Evolutionary conservation across 2,113 vertebrate species (phyloP), one percentile per base, ranked within the genome.

Genomic region (Lethenteron reissneri): DNA sequence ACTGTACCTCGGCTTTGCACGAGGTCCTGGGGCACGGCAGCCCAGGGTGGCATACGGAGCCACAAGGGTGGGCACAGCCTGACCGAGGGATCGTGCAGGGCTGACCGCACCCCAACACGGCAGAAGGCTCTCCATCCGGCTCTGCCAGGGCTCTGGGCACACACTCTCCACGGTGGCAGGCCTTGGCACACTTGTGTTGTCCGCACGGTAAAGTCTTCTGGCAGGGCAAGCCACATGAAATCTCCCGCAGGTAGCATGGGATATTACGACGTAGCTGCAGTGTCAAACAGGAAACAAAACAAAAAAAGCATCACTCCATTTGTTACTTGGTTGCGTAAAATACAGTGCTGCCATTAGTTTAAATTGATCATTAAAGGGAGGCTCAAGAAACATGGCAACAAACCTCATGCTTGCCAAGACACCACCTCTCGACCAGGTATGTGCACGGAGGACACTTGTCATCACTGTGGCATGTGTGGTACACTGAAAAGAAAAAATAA

Each of bases 381-480:
- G 15, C 62, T 19, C 62, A 68, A 68, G 19, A 19, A 9, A 56
- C 59, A 60, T 4, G 58, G 57, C 1, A 17, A 77, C 83, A 87
- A 85, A 97, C 94, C 84, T 99, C 94, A 12, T 99, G 94, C 71
- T 88, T 90, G 72, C 94, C 94, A 90, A 96, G 96, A 79, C 94
- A 99, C 94, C 90, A 99, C 70, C 95, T 97, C 80, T 95, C 85
- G 73, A 84, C 92, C 59, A 99, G 88, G 76, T 91, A 89, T 7
- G 94, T 97, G 82, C 94, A 99, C 2, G 94, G 94, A 8, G 94
- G 92, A 75, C 94, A 99, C 75, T 84, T 92, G 74, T 97, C 91
- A 57, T 97, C 94, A 72, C 81, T 90, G 25, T 99, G 94, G 82
- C 94, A 99, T 74, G 88, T 87, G 80, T 99, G 94, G 78, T 94